Evolutionary conservation across 2,888 invertebrate genomes (phyloP), one percentile per base, ranked within the genome.

Genomic region (Trissolcus brochymenae): DNA sequence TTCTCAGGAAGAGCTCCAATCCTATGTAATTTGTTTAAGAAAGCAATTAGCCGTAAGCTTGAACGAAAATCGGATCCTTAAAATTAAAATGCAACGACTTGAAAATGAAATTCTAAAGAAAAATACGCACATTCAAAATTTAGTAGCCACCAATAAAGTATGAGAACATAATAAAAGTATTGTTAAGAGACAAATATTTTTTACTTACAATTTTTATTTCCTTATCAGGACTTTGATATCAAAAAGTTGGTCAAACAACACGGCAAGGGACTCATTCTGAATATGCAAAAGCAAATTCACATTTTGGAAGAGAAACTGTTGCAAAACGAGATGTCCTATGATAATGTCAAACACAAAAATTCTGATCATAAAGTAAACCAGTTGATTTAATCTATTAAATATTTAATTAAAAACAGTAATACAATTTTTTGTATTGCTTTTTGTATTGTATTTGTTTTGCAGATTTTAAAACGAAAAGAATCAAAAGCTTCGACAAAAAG

Each of bases 81-180:
- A 86, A 80, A 84, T 86, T 14, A 85, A 84, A 81, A 79, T 85
- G 74, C 82, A 85, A 7, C 83, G 84, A 72, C 62, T 87, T 43
- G 81, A 84, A 68, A 83, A 80, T 62, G 85, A 86, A 72, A 61
- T 86, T 57, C 78, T 78, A 16, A 84, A 84, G 56, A 85, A 83
- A 79, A 82, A 86, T 40, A 82, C 79, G 70, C 83, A 84, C 57
- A 83, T 86, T 41, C 84, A 86, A 59, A 81, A 76, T 72, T 77
- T 86, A 59, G 73, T 78, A 17, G 64, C 75, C 41, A 62, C 62
- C n/a, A 67, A 35, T 21, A 72, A 72, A 62, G 72, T 25, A 57
- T 4, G 25, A 19, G 19, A 19, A 2, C 19, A 19, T 19, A 19
- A 19, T 19, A 19, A 2, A 2, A 2, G 19, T 19, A 19, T 19